A percentile compares a stretch with the other conserved stretches of the same genome.
Conservation (phyloP, 1,140 invertebrate species). For the Goniozus legneri region DNA sequence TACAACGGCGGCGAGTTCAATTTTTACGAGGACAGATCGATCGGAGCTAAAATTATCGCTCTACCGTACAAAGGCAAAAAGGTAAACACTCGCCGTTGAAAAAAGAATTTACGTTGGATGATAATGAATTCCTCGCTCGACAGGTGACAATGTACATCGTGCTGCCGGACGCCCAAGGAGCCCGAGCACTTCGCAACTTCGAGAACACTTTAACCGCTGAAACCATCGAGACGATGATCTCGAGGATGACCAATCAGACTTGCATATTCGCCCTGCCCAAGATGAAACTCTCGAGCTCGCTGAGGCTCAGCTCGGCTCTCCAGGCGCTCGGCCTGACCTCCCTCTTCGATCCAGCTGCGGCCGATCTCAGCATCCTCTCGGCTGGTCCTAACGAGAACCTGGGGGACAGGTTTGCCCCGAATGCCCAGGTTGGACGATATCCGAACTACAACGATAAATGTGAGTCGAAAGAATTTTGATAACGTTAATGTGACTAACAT, state of each 20-base stretch:
- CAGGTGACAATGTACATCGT: conserved; percentile 67
- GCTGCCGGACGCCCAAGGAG: conserved; percentile 58
- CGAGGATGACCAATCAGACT: conserved; percentile 47
- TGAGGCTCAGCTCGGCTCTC: conserved; percentile 56
- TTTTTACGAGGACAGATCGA: conserved; percentile 55
- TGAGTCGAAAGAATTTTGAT: too few relatives aligned
- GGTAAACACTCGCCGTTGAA: conserved; percentile 14
- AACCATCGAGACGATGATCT: conserved; percentile 56
- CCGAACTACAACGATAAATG: too few relatives aligned
- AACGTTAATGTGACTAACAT: too few relatives aligned
- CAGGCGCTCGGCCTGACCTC: conserved; percentile 57
- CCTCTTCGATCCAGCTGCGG: conserved; percentile 58
- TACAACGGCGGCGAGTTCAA: conserved; percentile 57
- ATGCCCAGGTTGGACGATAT: too few relatives aligned
- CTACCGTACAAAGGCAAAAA: conserved; percentile 68
- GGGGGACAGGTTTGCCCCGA: too few relatives aligned
- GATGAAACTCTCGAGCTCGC: conserved; percentile 62
- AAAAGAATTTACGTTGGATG: neutral
- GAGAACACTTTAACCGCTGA: conserved; percentile 53
- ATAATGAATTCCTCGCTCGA: conserved; percentile 1
- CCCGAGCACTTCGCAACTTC: conserved; percentile 49
- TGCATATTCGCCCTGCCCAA: conserved; percentile 63
- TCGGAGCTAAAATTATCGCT: conserved; percentile 63
- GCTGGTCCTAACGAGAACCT: conserved; percentile 28
- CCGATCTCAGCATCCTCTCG: conserved; percentile 62